Conservation (phyloP, 2,797 vertebrate species). For the Tachyglossus aculeatus region DNA sequence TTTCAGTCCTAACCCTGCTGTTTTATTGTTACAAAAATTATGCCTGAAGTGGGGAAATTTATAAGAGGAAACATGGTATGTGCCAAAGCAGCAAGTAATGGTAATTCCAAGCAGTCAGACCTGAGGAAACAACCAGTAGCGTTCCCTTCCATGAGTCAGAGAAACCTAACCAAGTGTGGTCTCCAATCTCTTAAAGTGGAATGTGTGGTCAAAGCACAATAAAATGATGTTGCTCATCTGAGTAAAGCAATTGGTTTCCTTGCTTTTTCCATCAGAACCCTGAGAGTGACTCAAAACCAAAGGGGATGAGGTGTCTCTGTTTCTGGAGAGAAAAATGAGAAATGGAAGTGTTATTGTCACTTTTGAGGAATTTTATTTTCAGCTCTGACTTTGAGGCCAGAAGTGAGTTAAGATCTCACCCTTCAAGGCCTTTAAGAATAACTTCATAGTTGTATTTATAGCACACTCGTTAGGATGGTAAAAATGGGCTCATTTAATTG, state of each 20-base stretch:
- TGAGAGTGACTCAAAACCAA: neutral
- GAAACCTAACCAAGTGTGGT: neutral
- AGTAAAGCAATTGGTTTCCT: neutral
- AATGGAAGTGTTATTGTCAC: neutral
- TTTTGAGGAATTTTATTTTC: neutral
- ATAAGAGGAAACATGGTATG: too few species aligned
- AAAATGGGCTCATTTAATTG: neutral
- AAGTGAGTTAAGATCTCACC: neutral
- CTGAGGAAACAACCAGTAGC: neutral
- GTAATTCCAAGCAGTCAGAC: neutral
- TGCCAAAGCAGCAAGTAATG: too few species aligned
- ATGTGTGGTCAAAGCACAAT: neutral
- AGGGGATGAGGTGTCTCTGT: neutral
- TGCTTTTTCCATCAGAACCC: neutral
- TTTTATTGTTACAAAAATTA: too few species aligned
- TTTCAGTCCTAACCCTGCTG: too few species aligned
- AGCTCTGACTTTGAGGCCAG: neutral
- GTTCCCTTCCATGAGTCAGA: neutral
- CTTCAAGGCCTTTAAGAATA: neutral
- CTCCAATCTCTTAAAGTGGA: neutral
- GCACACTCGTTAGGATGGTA: neutral
- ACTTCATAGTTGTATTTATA: neutral
- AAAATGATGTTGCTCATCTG: neutral
- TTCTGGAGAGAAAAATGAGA: neutral
- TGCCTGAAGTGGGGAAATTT: too few species aligned